Conservation (phyloP, 2,888 invertebrate genomes). For the Anticlea derivata region DNA sequence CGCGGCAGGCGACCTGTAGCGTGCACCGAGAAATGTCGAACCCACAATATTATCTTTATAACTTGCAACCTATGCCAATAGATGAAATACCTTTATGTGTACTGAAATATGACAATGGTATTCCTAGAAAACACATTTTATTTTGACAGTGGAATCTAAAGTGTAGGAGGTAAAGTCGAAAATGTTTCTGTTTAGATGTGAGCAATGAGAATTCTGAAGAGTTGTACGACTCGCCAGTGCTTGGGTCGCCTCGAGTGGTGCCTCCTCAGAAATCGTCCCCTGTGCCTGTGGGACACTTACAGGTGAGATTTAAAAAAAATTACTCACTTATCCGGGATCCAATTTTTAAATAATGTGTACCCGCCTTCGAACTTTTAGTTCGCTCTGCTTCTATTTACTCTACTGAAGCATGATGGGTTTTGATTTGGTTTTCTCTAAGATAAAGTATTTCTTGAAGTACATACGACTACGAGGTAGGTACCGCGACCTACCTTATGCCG, state of each 20-base stretch:
- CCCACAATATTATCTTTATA: conserved; percentile 45
- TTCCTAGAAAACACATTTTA: background rate
- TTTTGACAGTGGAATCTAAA: background rate
- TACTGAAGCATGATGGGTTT: too few species aligned
- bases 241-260: conserved; percentile 68
- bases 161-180: conserved; percentile 4
- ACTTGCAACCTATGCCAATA: conserved; percentile 63
- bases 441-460: too few species aligned
- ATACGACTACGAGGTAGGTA: too few species aligned
- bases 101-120: conserved; percentile 67
- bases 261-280: conserved; percentile 40
- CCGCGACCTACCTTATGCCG: too few species aligned
- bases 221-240: conserved; percentile 71
- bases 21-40: conserved; percentile 54
- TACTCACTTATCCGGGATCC: too few species aligned
- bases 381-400: too few species aligned
- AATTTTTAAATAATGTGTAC: too few species aligned
- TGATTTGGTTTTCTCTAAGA: too few species aligned
- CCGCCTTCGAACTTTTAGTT: too few species aligned
- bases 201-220: conserved; percentile 59
- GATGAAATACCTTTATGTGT: conserved; percentile 82
- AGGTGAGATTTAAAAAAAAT: conserved; percentile 17
- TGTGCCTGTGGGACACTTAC: conserved; percentile 47
- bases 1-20: conserved; percentile 48
- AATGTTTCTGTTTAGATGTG: conserved; percentile 54